Evolutionary conservation across 2,797 vertebrate species (phyloP), one percentile per base, ranked within the genome.

Genomic region (Agapornis canus): DNA sequence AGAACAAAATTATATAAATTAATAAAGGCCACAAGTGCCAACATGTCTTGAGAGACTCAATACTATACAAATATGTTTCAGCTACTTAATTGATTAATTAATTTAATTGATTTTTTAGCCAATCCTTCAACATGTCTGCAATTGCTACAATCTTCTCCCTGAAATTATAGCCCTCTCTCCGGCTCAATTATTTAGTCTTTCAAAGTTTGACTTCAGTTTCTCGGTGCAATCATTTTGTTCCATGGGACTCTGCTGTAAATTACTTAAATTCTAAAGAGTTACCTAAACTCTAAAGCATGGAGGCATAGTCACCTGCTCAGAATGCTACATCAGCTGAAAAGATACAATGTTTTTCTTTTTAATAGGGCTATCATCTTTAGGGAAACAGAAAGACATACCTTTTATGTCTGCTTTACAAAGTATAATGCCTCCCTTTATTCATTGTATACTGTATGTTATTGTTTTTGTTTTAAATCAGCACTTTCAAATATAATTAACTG

Each of bases 201-300:
- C 70, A 88, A 89, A 86, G 60, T 86, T 88, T 93, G 81, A 93
- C 89, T 91, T n/a, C 82, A 76, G 54, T 85, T 92, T 90, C 70
- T 92, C 37, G 31, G 37, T 39, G 57, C 43, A 92, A 82, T 92
- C 91, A 86, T 77, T 92, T 91, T 92, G 25, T 89, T 92, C 42
- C 71, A 26, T 29, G 40, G 10, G 25, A 70, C 27, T 75, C 35
- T 60, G 60, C 47, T 51, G 56, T 56, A 84, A 92, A 93, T 85
- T 71, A 90, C 48, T 51, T 52, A 75, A 71, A 72, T 75, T 87
- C 48, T 79, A 56, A 73, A 76, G 27, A 56, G 21, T 83, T 71
- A 86, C 45, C 40, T 49, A 78, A 66, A 72, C 72, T 87, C 49
- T 83, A 56, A 73, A 77, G 23, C 68, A 73, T 1, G 2, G n/a